Evolutionary conservation across 2,113 vertebrate species (phyloP).

Genomic region (Physeter macrocephalus): DNA sequence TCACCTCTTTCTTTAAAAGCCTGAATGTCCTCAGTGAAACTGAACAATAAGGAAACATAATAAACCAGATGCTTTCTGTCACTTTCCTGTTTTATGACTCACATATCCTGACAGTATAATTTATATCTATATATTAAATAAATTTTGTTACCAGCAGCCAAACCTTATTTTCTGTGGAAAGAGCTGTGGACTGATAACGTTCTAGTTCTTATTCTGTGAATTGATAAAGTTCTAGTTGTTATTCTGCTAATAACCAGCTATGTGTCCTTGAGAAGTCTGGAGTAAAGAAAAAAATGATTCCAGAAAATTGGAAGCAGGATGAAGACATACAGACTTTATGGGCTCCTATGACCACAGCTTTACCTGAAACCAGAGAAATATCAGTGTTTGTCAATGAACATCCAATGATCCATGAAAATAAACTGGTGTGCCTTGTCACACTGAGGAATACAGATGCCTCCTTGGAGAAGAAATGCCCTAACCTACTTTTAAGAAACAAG

Average conservation of each 20-base stretch:
- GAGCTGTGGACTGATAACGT: not conserved
- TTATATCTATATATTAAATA: slow-evolving; percentile 48
- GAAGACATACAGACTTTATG: not conserved
- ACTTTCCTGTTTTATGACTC: slow-evolving; percentile 47
- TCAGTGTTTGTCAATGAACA: not conserved
- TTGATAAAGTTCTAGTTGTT: not conserved
- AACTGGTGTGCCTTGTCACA: not conserved
- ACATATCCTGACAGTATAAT: slow-evolving; percentile 25
- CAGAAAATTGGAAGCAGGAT: not conserved
- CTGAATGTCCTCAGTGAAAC: slow-evolving; percentile 34
- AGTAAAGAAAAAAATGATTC: not conserved
- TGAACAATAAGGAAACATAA: slow-evolving; percentile 46
- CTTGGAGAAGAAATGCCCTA: not conserved
- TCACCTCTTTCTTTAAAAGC: slow-evolving; percentile 40
- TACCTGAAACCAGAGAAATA: not conserved
- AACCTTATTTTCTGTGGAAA: not conserved
- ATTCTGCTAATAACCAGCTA: not conserved
- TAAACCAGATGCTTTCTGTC: slow-evolving; percentile 58
- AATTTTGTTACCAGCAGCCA: not conserved
- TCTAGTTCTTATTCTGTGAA: not conserved
- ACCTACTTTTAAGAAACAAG: not conserved
- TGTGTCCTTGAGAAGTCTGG: not conserved
- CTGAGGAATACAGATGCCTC: not conserved
- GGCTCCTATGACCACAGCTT: not conserved
- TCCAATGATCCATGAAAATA: not conserved